These are phyloP conservation scores for Delphinapterus leucas DNA, from an alignment of 2,113 vertebrate genomes.

Conservation along the genomic window DNA sequence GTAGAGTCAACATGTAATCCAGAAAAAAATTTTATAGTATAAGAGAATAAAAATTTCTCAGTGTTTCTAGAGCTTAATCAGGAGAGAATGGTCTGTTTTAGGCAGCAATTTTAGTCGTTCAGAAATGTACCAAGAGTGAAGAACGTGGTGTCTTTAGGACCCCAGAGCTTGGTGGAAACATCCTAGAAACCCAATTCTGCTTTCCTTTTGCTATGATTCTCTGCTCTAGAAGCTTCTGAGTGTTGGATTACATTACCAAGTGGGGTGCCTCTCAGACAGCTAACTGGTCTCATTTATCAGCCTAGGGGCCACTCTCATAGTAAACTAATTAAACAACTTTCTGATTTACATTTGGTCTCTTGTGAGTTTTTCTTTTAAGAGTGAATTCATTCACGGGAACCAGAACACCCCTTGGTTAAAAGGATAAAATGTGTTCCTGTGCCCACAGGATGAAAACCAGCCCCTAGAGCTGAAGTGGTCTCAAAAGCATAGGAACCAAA, in stretches of 20 bases:
- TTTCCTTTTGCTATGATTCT: constrained; percentile 17
- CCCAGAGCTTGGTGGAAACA: constrained; percentile 13
- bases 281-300: constrained; percentile 45
- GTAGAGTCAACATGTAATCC: constrained; percentile 4
- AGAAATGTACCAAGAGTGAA: constrained; percentile 12
- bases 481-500: constrained; percentile 29
- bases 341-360: constrained; percentile 61
- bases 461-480: not conserved
- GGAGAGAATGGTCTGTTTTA: not conserved
- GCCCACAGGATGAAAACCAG: constrained; percentile 38
- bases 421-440: constrained; percentile 45
- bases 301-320: constrained; percentile 25
- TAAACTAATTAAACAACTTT: constrained; percentile 65
- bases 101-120: not conserved
- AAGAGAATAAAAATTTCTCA: constrained; percentile 12
- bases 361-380: constrained; percentile 32
- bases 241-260: not conserved
- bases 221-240: not conserved
- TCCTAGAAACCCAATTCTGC: constrained; percentile 23
- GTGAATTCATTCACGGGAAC: constrained; percentile 49
- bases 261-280: constrained; percentile 37
- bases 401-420: constrained; percentile 34
- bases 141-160: not conserved
- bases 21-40: constrained; percentile 26
- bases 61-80: constrained; percentile 10